Conservation (phyloP, 2,113 vertebrate genomes). For the Oreamnos americanus region DNA sequence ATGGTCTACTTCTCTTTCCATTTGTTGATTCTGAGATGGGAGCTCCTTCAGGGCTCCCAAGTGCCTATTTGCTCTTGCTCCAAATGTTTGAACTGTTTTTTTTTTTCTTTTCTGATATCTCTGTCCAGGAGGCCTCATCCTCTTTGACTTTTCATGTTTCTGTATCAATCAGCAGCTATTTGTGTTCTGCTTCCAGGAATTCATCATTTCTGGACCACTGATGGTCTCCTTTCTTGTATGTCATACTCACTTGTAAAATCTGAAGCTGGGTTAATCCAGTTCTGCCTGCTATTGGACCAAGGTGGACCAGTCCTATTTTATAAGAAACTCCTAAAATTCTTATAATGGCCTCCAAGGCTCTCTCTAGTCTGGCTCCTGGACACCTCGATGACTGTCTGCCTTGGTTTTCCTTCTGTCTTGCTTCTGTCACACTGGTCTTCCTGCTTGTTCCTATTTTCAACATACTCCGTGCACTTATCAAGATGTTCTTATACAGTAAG, state of each 20-base stretch:
- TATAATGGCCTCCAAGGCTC: background rate
- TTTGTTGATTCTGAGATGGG: background rate
- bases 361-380: background rate
- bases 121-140: background rate
- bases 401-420: background rate
- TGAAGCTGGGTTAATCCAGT: background rate
- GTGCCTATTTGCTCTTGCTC: background rate
- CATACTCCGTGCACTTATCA: background rate
- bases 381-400: background rate
- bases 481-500: background rate
- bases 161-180: background rate
- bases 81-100: background rate
- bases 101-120: background rate
- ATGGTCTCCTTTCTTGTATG: background rate
- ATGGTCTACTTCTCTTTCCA: background rate
- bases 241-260: background rate
- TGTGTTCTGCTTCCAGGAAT: background rate
- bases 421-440: background rate
- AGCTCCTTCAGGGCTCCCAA: background rate
- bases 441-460: background rate
- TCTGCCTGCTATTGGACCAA: background rate
- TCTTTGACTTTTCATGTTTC: background rate
- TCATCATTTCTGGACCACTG: background rate
- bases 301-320: background rate
- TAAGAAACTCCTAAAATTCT: background rate